phyloP scores from a whole-genome alignment of 1,140 invertebrate genomes.

The Plectrocnemia conspersa region DNA sequence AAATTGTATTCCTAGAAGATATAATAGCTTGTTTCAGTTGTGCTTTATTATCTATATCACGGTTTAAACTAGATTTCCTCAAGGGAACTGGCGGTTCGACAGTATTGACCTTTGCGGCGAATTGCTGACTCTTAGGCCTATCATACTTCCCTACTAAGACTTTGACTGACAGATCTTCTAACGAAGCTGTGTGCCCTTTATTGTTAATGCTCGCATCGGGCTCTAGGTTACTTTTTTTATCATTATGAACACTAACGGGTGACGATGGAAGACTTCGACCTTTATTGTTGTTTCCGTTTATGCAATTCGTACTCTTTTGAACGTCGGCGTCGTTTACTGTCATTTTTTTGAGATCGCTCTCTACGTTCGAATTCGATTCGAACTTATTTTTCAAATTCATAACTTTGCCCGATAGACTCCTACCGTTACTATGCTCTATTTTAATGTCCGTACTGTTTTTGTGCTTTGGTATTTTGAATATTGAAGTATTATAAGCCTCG shows the following conservation, averaged over 20 bases:
- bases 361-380: slow-evolving; percentile 66
- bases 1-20: slow-evolving; percentile 40
- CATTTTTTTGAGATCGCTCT: slow-evolving; percentile 33
- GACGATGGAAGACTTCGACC: slow-evolving; percentile 55
- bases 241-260: slow-evolving; percentile 52
- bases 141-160: slow-evolving; percentile 69
- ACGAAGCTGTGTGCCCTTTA: slow-evolving; percentile 29
- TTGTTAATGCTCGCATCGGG: slow-evolving; percentile 37
- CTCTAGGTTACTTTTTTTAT: slow-evolving; percentile 27
- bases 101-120: slow-evolving; percentile 46
- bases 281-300: slow-evolving; percentile 35
- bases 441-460: slow-evolving; percentile 35
- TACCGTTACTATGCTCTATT: slow-evolving; percentile 28
- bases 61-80: slow-evolving; percentile 34
- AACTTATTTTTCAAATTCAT: slow-evolving; percentile 81
- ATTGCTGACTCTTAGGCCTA: slow-evolving; percentile 38
- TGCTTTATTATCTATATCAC: slow-evolving; percentile 33
- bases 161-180: slow-evolving; percentile 68
- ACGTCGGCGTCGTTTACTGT: slow-evolving; percentile 24
- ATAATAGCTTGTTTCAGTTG: slow-evolving; percentile 26
- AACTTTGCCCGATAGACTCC: slow-evolving; percentile 61
- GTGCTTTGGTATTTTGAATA: slow-evolving; percentile 20
- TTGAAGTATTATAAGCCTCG: slow-evolving; percentile 5
- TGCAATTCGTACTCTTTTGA: slow-evolving; percentile 22
- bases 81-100: slow-evolving; percentile 42